Evolutionary conservation across 2,888 invertebrate species (phyloP), one percentile per base, ranked within the genome.

Genomic region (Globia sparganii): DNA sequence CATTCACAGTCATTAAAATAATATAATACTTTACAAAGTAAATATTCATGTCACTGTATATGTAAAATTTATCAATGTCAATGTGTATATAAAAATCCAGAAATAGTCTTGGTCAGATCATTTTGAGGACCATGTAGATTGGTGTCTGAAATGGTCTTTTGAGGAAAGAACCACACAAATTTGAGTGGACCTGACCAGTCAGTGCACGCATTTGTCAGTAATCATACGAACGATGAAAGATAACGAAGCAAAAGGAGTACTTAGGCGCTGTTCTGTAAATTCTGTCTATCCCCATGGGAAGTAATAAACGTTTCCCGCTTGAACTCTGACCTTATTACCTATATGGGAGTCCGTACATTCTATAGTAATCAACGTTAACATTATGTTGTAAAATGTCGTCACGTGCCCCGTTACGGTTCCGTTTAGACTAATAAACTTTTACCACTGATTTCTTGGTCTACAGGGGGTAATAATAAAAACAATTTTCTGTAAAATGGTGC

Each of bases 351-450:
- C 25, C 18, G 40, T 73, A 69, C 68, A 75, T 85, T 65, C 64
- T 67, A 76, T 70, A 73, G 75, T 86, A 83, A 83, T 87, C 75
- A 86, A 78, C 69, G 31, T 74, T 49, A 78, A 69, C 75, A 69
- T 77, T 72, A 76, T 77, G 86, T 72, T 77, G 67, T 25, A 75
- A 78, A 78, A 74, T 67, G 75, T 78, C 68, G 59, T 81, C 78
- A 73, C 75, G 62, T 67, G 34, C 75, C 56, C 15, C 77, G 82
- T 78, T 72, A 76, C n/a, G 81, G 65, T 85, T 66, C 70, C 67
- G 34, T 81, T 43, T 76, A 59, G 77, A 66, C 37, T 69, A 82
- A 85, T 85, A 78, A 87, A 78, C 69, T 72, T 85, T 87, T 76
- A 85, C 66, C 71, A 59, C 75, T 72, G 37, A 67, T 21, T 78